phyloP scores from a whole-genome alignment of 2,113 vertebrate species.

The Paracanthobrama guichenoti region DNA sequence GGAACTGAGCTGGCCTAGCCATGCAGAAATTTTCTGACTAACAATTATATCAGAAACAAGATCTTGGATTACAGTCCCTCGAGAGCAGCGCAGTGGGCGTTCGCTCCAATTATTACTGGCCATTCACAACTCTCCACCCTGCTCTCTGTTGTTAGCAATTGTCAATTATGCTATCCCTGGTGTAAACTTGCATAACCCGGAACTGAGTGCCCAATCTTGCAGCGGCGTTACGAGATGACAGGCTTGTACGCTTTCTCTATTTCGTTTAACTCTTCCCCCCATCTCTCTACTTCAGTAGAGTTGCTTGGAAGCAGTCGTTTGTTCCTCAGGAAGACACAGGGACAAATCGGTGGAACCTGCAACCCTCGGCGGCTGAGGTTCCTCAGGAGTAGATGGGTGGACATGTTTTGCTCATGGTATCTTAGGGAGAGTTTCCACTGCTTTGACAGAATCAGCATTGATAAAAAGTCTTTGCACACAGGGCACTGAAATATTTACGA shows the following conservation, averaged over 20 bases:
- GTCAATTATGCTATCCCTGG: conserved; percentile 83
- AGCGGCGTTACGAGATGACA: conserved; percentile 78
- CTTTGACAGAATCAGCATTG: background rate
- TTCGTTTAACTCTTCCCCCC: conserved; percentile 34
- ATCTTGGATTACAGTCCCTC: conserved; percentile 81
- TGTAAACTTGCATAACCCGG: conserved; percentile 80
- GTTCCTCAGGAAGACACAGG: conserved; percentile 50
- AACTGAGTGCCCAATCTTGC: conserved; percentile 80
- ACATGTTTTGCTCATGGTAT: conserved; percentile 30
- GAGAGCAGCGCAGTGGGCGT: conserved; percentile 78
- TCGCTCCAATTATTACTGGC: conserved; percentile 83
- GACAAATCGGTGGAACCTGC: conserved; percentile 45
- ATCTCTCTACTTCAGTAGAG: conserved; percentile 53
- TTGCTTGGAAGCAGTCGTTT: conserved; percentile 49
- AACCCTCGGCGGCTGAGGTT: background rate
- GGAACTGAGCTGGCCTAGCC: conserved; percentile 78
- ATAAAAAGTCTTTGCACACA: background rate
- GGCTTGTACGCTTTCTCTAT: conserved; percentile 57
- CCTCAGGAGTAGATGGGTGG: conserved; percentile 32
- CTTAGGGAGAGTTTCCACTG: background rate
- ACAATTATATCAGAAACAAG: conserved; percentile 88
- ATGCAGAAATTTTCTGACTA: conserved; percentile 86
- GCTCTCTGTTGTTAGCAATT: conserved; percentile 81
- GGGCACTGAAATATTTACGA: background rate
- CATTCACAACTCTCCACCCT: conserved; percentile 81